Evolutionary conservation across 1,140 invertebrate genomes (phyloP), one percentile per base, ranked within the genome.

Genomic region (Drosophila carrolli): DNA sequence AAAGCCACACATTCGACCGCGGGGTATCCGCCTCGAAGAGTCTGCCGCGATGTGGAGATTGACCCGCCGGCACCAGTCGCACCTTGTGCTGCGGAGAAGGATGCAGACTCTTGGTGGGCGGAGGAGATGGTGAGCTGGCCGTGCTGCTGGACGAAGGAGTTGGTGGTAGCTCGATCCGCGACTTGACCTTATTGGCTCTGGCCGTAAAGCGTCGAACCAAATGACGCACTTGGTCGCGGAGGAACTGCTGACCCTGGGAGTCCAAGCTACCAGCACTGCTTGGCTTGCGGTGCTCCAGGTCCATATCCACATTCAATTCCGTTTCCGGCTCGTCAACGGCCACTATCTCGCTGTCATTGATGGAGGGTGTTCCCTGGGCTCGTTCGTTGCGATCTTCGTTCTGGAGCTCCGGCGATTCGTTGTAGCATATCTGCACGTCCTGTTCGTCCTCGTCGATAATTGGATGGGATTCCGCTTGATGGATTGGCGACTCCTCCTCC

Each of bases 201-300:
- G 93, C 93, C 0, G 94, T 93, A 70, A 95, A 95, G 10, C 94
- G 94, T 10, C 93, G 91, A 0, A 95, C 94, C 38, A 95, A 80
- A 77, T 94, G 93, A 4, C 94, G 93, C 5, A 95, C 94, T 40
- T 94, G 90, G 55, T 94, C 92, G 7, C 91, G 78, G 9, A 91
- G 50, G 44, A 91, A 91, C 50, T 91, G 83, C 59, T 91, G 90
- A 13, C 85, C 81, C 56, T 92, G 83, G 0, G 86, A 89, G 41
- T 92, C 90, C 46, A 92, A 35, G 29, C 91, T 91, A 8, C 74
- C 85, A 0, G 90, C 62, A 16, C 78, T 91, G 46, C 81, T 85
- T 4, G 78, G 62, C 43, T 86, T 77, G 10, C 78, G 77, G 9
- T 71, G 75, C 23, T 73, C 43, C 65, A 41, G 0, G n/a, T 57